Evolutionary conservation across 2,113 vertebrate genomes (phyloP).

Genomic region (Sus scrofa): DNA sequence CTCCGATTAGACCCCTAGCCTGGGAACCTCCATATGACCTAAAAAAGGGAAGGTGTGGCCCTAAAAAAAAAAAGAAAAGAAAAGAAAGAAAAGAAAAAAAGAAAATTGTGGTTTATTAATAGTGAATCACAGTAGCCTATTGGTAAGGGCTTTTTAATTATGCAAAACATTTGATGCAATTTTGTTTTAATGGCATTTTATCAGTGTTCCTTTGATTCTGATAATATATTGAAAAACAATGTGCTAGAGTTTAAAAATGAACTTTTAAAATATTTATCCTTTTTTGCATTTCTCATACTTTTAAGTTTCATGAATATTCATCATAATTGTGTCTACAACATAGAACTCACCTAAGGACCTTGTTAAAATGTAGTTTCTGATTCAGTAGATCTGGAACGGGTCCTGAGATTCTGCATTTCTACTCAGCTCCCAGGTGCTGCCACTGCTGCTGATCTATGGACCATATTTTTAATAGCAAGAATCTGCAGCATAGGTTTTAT

Average conservation of each 20-base stretch:
- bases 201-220: constrained; percentile 41
- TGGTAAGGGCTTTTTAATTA: constrained; percentile 41
- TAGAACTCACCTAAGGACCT: constrained; percentile 38
- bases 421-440: not conserved
- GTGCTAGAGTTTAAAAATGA: not conserved
- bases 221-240: constrained; percentile 38
- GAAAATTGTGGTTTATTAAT: constrained; percentile 61
- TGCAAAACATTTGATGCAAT: constrained; percentile 30
- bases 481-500: not conserved
- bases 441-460: not conserved
- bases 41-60: no score
- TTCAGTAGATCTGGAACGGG: not conserved
- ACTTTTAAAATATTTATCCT: constrained; percentile 49
- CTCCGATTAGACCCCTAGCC: no score
- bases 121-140: constrained; percentile 5
- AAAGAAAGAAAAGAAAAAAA: no score
- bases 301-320: constrained; percentile 2
- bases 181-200: constrained; percentile 52
- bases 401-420: not conserved
- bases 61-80: no score
- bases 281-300: constrained; percentile 23
- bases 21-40: no score
- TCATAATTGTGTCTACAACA: constrained; percentile 42
- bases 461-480: constrained; percentile 24
- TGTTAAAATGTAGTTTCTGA: constrained; percentile 55